phyloP scores from a whole-genome alignment of 1,140 invertebrate species.

The Eumeta japonica region DNA sequence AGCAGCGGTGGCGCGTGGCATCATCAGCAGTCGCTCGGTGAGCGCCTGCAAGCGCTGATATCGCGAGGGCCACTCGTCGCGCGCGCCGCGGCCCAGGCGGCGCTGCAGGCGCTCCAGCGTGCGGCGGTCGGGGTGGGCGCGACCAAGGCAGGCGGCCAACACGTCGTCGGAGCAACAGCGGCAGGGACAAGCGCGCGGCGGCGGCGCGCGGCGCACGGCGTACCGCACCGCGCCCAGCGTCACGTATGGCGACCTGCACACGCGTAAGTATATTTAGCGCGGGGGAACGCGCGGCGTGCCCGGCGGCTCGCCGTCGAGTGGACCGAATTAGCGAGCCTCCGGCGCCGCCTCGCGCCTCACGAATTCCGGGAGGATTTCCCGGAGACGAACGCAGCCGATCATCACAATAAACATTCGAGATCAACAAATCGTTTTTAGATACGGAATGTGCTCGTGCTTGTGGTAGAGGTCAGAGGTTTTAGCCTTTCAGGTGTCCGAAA shows the following conservation, averaged over 20 bases:
- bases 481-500: too few relatives aligned
- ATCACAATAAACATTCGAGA: too few relatives aligned
- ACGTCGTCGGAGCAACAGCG: conserved; percentile 54
- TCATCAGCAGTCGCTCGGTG: conserved; percentile 67
- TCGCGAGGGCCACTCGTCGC: conserved; percentile 57
- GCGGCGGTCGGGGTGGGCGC: conserved; percentile 53
- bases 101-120: conserved; percentile 76
- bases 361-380: conserved; percentile 54
- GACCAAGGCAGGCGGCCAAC: conserved; percentile 54
- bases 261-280: conserved; percentile 33
- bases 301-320: conserved; percentile 42
- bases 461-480: too few relatives aligned
- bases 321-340: conserved; percentile 48
- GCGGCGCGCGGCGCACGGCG: conserved; percentile 57
- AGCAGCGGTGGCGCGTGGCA: conserved; percentile 24
- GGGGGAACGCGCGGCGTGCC: conserved; percentile 32
- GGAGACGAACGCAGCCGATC: conserved; percentile 33
- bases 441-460: too few relatives aligned
- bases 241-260: conserved; percentile 57
- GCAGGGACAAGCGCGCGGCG: conserved; percentile 44
- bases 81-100: conserved; percentile 68
- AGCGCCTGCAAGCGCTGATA: conserved; percentile 71
- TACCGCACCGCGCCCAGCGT: conserved; percentile 62
- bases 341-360: conserved; percentile 34
- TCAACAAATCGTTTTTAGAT: too few relatives aligned